Base-by-base conservation (phyloP, 2,113 vertebrate genomes). In the Orientallactaga bullata region DNA sequence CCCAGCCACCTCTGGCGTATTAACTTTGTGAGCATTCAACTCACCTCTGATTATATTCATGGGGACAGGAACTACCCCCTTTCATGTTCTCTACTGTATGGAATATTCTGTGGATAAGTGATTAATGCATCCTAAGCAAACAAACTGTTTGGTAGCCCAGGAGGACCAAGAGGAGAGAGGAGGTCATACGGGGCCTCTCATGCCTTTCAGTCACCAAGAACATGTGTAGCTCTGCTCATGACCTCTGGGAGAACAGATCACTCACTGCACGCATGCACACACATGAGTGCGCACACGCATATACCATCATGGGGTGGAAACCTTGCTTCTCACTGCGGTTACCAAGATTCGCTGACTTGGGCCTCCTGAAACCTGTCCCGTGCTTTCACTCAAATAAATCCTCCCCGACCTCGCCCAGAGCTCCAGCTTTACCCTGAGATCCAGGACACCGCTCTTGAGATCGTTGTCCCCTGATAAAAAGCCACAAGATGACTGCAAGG, bases 401-500 rank as follows among this genome's bases (percentile, higher is more conserved):
- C 83, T 77, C 35, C 8, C 42, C 47, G 42, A 7, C 76, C 61
- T 39, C 58, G 26, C 39, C 65, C 69, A 20, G 58, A 3, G 1
- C 51, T 32, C 83, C 63, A 90, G 51, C 18, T 88, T 95, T 95
- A 97, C 97, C 95, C 95, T 0, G 84, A 2, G 7, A 60, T 94
- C 81, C 80, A 66, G 88, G 63, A 5, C 30, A 90, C 69, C 96
- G 35, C 42, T 47, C 94, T 73, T 97, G 98, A 13, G 94, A 90
- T 96, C 91, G 95, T 71, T 97, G 92, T 84, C 89, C 96, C n/a
- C 96, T 97, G 77, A 98, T 98, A 74, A 97, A 98, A n/a, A 98
- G 98, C 98, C 98, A 98, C 82, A 98, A 91, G 94, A 98, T 98
- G 86, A 98, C 96, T 1, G 93, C 95, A 23, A 98, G 92, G 30